Conservation (phyloP, 1,140 invertebrate species). For the Drosophila leontia region DNA sequence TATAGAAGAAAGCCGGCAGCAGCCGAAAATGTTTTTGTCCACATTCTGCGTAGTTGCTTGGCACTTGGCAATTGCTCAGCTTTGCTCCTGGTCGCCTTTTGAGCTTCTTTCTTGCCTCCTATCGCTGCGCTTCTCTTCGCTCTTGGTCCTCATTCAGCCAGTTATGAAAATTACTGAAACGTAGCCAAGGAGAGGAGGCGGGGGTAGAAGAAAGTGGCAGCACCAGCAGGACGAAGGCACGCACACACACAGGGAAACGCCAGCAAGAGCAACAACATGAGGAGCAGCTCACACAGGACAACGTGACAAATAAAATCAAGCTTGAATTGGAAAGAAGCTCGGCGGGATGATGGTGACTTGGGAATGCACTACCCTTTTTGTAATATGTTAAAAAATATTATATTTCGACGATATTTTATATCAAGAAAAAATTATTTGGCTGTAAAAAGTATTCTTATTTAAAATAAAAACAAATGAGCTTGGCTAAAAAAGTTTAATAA, state of each 20-base stretch:
- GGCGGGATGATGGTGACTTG: slow-evolving; percentile 15
- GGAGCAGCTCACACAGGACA: slow-evolving; percentile 47
- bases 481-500: too few species aligned
- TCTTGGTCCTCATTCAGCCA: slow-evolving; percentile 39
- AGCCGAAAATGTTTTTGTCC: slow-evolving; percentile 77
- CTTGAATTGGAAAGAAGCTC: slow-evolving; percentile 13
- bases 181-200: slow-evolving; percentile 55
- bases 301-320: slow-evolving; percentile 75
- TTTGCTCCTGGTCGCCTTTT: slow-evolving; percentile 34
- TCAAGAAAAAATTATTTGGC: too few species aligned
- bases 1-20: slow-evolving; percentile 8
- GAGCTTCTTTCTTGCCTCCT: slow-evolving; percentile 20
- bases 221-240: slow-evolving; percentile 37
- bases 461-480: too few species aligned
- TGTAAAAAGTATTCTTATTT: too few species aligned
- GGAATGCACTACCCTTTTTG: too few species aligned
- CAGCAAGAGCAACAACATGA: slow-evolving; percentile 38
- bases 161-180: slow-evolving; percentile 83
- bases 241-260: slow-evolving; percentile 37
- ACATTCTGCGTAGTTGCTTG: slow-evolving; percentile 52
- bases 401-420: too few species aligned
- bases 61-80: slow-evolving; percentile 69
- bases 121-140: slow-evolving; percentile 17
- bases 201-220: neutral
- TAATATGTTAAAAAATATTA: too few species aligned